phyloP scores from a whole-genome alignment of 2,797 vertebrate genomes.

The Pseudotriccus pelzelni region DNA sequence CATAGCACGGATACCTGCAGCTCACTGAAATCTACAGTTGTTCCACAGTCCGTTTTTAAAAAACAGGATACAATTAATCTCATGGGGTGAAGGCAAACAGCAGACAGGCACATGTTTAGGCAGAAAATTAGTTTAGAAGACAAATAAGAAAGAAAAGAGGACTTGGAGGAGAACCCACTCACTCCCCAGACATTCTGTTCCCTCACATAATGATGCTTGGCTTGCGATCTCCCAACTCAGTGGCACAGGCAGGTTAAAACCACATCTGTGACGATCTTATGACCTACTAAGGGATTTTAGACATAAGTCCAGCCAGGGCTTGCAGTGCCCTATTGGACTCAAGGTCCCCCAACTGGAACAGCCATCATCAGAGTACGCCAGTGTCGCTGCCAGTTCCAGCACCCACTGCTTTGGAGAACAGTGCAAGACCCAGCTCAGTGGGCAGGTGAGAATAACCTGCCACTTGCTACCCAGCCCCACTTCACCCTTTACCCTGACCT shows the following conservation, averaged over 20 bases:
- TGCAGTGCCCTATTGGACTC: not conserved
- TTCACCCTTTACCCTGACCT: not conserved
- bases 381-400: not conserved
- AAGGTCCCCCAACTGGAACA: not conserved
- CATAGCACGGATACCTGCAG: not conserved
- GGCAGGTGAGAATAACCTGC: not conserved
- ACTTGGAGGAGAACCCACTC: not conserved
- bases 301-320: not conserved
- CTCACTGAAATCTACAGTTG: not conserved
- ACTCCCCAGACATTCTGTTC: not conserved
- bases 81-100: not conserved
- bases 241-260: not conserved
- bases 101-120: not conserved
- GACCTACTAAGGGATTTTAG: not conserved
- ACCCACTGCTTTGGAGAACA: rapidly evolving
- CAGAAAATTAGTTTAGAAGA: not conserved
- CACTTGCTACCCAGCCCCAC: not conserved
- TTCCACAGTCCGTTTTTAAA: not conserved
- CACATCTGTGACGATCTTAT: not conserved
- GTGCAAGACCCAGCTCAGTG: rapidly evolving
- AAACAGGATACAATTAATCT: not conserved
- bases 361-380: not conserved
- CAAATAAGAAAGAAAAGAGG: not conserved
- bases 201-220: not conserved
- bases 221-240: not conserved